phyloP scores from a whole-genome alignment of 2,797 vertebrate genomes.

The Rhynchotus rufescens region DNA sequence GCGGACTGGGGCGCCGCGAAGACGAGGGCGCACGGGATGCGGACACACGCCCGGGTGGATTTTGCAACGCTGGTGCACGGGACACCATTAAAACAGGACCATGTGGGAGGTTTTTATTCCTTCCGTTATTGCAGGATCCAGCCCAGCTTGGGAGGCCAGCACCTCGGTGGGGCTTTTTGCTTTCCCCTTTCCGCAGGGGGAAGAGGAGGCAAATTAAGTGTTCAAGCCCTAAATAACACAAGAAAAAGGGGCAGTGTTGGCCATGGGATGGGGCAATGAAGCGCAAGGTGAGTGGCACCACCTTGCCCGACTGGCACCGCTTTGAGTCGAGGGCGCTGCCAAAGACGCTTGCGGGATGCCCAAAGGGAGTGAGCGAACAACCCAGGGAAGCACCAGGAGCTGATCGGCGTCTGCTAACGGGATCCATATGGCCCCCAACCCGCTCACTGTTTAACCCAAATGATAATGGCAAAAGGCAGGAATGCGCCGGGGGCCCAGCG shows the following conservation, averaged over 20 bases:
- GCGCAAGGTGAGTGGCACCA: too few species aligned
- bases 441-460: slow-evolving; percentile 79
- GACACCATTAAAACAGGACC: too few species aligned
- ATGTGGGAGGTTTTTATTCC: too few species aligned
- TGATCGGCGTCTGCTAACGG: slow-evolving; percentile 79
- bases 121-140: background rate
- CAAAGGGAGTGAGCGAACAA: background rate
- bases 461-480: slow-evolving; percentile 76
- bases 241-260: too few species aligned
- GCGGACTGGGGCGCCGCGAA: too few species aligned
- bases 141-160: accelerated
- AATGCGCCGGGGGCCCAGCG: slow-evolving; percentile 64
- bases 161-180: background rate
- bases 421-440: slow-evolving; percentile 83
- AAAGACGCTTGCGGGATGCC: background rate
- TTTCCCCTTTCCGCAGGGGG: background rate
- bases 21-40: too few species aligned
- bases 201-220: background rate
- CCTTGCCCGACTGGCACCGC: background rate
- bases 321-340: background rate
- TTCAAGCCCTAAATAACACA: too few species aligned
- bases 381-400: slow-evolving; percentile 25
- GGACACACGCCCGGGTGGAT: too few species aligned
- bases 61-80: too few species aligned
- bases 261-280: too few species aligned